A percentile compares a stretch with the other conserved stretches of the same genome.
These are phyloP conservation scores for Seriola quinqueradiata DNA, from an alignment of 2,113 vertebrate genomes.

Conservation along the genomic window DNA sequence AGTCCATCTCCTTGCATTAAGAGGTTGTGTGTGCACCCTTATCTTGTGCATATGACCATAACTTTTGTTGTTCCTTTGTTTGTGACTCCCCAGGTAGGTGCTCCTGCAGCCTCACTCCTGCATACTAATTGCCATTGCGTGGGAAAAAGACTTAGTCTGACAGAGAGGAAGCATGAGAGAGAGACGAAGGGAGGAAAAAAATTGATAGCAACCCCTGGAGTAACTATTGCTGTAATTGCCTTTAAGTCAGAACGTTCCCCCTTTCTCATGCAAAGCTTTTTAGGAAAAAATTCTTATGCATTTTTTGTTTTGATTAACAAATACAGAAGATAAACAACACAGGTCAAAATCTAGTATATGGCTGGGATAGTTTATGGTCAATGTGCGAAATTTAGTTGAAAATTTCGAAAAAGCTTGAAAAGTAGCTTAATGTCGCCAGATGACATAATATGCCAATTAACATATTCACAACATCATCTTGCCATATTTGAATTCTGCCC, in stretches of 20 bases:
- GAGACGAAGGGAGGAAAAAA: conserved; percentile 49
- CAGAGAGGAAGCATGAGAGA: conserved; percentile 52
- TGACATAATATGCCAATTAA: too few relatives aligned
- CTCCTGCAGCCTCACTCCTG: conserved; percentile 49
- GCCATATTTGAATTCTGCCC: too few relatives aligned
- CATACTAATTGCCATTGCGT: conserved; percentile 74
- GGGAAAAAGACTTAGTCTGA: conserved; percentile 67
- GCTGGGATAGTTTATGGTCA: too few relatives aligned
- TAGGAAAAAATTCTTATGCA: background rate
- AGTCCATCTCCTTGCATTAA: background rate
- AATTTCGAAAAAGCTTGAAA: too few relatives aligned
- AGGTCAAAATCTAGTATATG: too few relatives aligned
- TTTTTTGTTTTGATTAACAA: conserved; percentile 1
- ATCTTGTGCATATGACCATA: background rate
- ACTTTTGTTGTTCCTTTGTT: conserved; percentile 29
- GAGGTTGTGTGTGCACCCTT: conserved; percentile 1
- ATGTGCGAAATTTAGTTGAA: too few relatives aligned
- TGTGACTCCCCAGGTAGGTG: conserved; percentile 55
- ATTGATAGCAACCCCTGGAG: conserved; percentile 71
- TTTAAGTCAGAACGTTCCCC: conserved; percentile 68
- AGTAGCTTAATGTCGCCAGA: too few relatives aligned
- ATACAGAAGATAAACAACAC: background rate
- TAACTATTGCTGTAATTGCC: conserved; percentile 70
- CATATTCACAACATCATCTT: too few relatives aligned
- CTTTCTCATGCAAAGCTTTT: conserved; percentile 20